Evolutionary conservation across 2,113 vertebrate genomes (phyloP).

Genomic region (Capricornis sumatraensis): DNA sequence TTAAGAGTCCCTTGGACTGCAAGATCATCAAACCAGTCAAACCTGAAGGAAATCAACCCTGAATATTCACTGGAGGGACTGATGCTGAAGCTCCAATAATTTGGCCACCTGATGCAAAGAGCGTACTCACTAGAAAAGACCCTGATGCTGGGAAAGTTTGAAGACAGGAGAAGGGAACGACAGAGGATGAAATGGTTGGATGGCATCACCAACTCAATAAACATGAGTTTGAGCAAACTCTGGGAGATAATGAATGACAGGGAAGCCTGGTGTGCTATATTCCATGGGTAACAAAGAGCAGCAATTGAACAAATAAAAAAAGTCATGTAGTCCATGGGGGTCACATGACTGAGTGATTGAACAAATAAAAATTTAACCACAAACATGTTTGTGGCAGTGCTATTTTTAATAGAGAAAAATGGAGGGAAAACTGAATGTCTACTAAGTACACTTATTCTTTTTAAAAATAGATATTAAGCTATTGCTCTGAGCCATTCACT

Average conservation of each 20-base stretch:
- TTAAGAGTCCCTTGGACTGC: neutral
- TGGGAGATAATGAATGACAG: neutral
- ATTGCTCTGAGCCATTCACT: neutral
- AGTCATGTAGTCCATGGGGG: neutral
- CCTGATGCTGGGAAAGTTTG: neutral
- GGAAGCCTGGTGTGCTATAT: neutral
- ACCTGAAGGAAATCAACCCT: neutral
- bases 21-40: neutral
- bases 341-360: neutral
- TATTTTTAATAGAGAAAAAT: constrained; percentile 31
- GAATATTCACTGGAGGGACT: neutral
- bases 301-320: neutral
- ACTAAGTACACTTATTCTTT: neutral
- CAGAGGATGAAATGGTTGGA: neutral
- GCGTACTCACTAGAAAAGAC: neutral
- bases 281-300: neutral
- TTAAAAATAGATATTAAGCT: neutral
- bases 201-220: neutral
- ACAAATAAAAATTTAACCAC: neutral
- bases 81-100: neutral
- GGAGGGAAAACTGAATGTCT: neutral
- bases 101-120: neutral
- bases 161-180: neutral
- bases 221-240: neutral
- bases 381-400: neutral